Percentiles rank a stretch among this genome's conserved stretches.
phyloP scores from a whole-genome alignment of 2,797 vertebrate genomes.

The Urocyon cinereoargenteus region DNA sequence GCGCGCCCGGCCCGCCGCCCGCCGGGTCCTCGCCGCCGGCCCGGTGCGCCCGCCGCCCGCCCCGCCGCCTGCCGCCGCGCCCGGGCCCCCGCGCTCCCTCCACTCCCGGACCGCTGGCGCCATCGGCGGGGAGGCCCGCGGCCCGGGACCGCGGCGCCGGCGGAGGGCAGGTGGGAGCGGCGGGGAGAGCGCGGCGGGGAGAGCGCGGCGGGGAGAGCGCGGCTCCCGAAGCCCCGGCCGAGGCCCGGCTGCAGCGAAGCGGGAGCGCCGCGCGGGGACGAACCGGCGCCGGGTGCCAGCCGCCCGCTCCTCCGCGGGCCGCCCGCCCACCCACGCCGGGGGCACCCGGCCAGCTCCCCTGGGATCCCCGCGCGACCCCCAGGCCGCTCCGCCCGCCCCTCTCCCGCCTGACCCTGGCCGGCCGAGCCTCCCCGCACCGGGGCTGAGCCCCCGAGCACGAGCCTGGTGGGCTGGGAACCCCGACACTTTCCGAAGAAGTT shows the following conservation, averaged over 20 bases:
- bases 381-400: background rate
- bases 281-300: background rate
- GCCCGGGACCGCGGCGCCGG: background rate
- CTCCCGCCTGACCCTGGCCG: background rate
- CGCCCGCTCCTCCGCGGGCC: background rate
- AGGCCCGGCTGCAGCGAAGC: slow-evolving; percentile 80
- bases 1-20: slow-evolving; percentile 32
- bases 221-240: slow-evolving; percentile 20
- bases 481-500: background rate
- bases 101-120: background rate
- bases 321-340: background rate
- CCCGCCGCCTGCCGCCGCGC: background rate
- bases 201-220: slow-evolving; percentile 19
- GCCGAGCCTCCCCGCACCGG: background rate
- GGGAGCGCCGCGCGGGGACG: background rate
- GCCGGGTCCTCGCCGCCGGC: slow-evolving; percentile 48
- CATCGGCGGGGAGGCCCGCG: background rate
- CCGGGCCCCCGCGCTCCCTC: background rate
- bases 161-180: slow-evolving; percentile 74
- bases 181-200: background rate
- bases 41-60: background rate
- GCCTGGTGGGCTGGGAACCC: background rate
- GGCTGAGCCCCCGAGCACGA: background rate
- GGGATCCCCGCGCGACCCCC: background rate
- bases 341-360: background rate